Evolutionary conservation across 2,797 vertebrate species (phyloP).

Genomic region (Anas georgica): DNA sequence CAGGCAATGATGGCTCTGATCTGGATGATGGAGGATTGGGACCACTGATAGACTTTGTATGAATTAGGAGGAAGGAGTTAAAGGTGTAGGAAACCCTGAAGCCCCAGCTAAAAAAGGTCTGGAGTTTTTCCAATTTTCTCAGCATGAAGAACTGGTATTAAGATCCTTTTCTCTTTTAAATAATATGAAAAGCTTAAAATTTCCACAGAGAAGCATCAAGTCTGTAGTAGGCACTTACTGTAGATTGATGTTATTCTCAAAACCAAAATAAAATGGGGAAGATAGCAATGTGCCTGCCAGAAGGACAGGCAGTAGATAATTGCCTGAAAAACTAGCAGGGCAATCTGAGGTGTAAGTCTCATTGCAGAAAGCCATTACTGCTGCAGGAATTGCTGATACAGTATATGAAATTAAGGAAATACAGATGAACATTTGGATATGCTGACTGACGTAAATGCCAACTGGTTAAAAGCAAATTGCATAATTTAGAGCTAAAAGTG

Average conservation of each 20-base stretch:
- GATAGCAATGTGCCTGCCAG: not conserved
- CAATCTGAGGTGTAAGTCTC: conserved; percentile 8
- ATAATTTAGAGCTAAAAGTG: conserved; percentile 33
- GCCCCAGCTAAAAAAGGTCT: not conserved
- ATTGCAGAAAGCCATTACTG: conserved; percentile 13
- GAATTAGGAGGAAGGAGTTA: not conserved
- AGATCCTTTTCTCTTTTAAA: not conserved
- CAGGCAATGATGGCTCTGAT: not conserved
- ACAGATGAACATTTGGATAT: conserved; percentile 48
- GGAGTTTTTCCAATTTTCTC: not conserved
- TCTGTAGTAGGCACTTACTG: not conserved
- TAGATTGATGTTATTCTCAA: not conserved
- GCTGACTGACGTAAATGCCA: conserved; percentile 48
- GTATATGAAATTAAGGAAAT: conserved; percentile 47
- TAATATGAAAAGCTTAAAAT: not conserved
- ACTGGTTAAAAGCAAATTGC: conserved; percentile 26
- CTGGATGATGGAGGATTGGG: not conserved
- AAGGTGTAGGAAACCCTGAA: not conserved
- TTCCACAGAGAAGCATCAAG: not conserved
- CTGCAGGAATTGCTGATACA: conserved; percentile 32
- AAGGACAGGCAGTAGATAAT: conserved; percentile 4
- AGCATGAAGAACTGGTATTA: not conserved
- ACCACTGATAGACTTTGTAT: not conserved
- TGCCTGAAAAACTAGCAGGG: conserved; percentile 20
- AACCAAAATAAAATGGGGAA: not conserved